A percentile compares a stretch with the other conserved stretches of the same genome.
phyloP scores from a whole-genome alignment of 2,113 vertebrate species.

The Aptenodytes forsteri region DNA sequence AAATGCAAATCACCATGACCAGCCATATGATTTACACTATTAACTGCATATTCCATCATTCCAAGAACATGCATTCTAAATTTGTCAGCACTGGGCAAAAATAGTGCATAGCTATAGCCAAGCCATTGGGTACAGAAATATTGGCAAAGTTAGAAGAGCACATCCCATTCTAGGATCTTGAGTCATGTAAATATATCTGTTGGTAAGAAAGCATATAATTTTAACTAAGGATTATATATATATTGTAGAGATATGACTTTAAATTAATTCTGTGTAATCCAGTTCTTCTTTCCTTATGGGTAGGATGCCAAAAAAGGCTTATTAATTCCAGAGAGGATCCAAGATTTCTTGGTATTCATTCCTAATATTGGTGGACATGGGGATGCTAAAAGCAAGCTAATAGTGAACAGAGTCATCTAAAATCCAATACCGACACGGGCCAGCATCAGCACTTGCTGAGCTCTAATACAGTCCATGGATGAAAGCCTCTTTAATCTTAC shows the following conservation, averaged over 20 bases:
- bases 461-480: not conserved
- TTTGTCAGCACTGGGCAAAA: slow-evolving; percentile 10
- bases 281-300: not conserved
- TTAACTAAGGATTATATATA: not conserved
- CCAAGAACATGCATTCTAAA: not conserved
- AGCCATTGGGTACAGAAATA: not conserved
- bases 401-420: not conserved
- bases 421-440: not conserved
- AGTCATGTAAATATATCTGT: not conserved
- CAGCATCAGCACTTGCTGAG: not conserved
- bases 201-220: not conserved
- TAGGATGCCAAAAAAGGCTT: not conserved
- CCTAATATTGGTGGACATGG: not conserved
- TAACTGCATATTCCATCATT: not conserved
- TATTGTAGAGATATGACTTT: not conserved
- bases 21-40: not conserved
- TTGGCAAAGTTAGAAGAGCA: not conserved
- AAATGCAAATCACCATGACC: not conserved
- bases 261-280: not conserved
- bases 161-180: not conserved
- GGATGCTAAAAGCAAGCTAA: not conserved
- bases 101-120: not conserved
- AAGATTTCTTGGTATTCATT: not conserved
- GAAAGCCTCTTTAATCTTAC: not conserved
- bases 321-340: not conserved